Conservation (phyloP, 1,140 invertebrate species). For the Psilanteris sp. region DNA sequence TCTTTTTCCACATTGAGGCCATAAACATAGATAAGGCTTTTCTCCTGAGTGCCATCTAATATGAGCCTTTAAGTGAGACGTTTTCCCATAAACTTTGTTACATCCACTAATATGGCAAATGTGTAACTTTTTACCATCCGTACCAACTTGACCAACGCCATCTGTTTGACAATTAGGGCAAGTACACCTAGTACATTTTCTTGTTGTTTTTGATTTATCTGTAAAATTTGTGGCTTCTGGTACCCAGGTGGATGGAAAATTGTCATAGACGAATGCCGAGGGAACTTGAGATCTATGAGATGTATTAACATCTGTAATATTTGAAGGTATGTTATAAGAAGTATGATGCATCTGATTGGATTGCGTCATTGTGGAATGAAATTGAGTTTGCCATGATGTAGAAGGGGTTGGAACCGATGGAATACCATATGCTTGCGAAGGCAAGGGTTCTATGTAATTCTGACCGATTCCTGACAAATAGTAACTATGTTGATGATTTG, state of each 20-base stretch:
- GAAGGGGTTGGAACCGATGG: slow-evolving; percentile 46
- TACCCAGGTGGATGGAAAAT: slow-evolving; percentile 53
- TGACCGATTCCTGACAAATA: slow-evolving; percentile 62
- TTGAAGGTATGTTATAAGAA: slow-evolving; percentile 65
- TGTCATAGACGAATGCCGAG: slow-evolving; percentile 24
- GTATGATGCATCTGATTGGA: slow-evolving; percentile 57
- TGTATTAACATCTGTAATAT: slow-evolving; percentile 54
- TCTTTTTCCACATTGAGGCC: slow-evolving; percentile 90
- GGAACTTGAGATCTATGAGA: slow-evolving; percentile 47
- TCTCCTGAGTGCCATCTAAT: slow-evolving; percentile 92
- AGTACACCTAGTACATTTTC: slow-evolving; percentile 81
- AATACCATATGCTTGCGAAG: slow-evolving; percentile 63
- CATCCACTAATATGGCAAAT: slow-evolving; percentile 95
- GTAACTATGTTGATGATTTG: slow-evolving; percentile 52
- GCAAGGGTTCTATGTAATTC: slow-evolving; percentile 63
- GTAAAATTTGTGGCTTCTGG: slow-evolving; percentile 43
- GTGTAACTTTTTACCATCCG: slow-evolving; percentile 88
- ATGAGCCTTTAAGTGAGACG: slow-evolving; percentile 93
- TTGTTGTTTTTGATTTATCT: slow-evolving; percentile 13
- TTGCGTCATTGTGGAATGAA: slow-evolving; percentile 28
- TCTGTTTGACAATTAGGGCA: slow-evolving; percentile 87
- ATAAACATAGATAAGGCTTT: slow-evolving; percentile 87
- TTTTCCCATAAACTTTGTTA: slow-evolving; percentile 94
- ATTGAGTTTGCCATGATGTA: slow-evolving; percentile 57
- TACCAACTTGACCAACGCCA: slow-evolving; percentile 80